Conservation (phyloP, 2,888 invertebrate genomes). For the Taenaris catops region DNA sequence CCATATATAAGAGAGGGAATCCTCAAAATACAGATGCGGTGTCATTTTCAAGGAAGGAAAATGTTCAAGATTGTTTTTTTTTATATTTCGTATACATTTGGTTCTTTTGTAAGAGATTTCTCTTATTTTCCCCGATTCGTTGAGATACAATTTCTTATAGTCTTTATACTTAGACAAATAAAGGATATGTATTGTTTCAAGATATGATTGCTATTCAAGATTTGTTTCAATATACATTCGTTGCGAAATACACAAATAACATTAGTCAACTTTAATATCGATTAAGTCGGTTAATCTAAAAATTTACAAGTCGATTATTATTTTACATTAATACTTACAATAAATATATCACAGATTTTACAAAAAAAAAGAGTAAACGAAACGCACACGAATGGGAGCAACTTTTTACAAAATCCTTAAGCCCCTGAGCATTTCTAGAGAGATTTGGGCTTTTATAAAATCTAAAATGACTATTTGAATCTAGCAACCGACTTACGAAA, state of each 20-base stretch:
- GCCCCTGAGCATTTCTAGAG: constrained; percentile 29
- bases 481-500: constrained; percentile 54
- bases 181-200: constrained; percentile 69
- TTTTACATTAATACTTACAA: constrained; percentile 70
- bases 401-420: constrained; percentile 30
- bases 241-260: constrained; percentile 26
- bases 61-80: constrained; percentile 38
- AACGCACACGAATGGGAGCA: constrained; percentile 34
- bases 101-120: constrained; percentile 39
- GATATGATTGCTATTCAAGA: constrained; percentile 59
- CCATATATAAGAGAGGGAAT: constrained; percentile 49
- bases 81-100: constrained; percentile 65
- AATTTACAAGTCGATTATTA: constrained; percentile 46
- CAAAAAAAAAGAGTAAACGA: constrained; percentile 51
- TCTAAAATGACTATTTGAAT: constrained; percentile 46
- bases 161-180: constrained; percentile 38
- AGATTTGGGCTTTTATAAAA: constrained; percentile 35
- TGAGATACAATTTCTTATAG: constrained; percentile 40
- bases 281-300: constrained; percentile 35
- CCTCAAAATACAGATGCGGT: constrained; percentile 46
- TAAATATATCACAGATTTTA: constrained; percentile 80
- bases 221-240: constrained; percentile 32
- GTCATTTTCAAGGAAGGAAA: constrained; percentile 45
- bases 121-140: constrained; percentile 49
- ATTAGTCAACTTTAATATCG: constrained; percentile 13